Evolutionary conservation across 2,888 invertebrate genomes (phyloP).

Genomic region (Drosophila austrosaltans): DNA sequence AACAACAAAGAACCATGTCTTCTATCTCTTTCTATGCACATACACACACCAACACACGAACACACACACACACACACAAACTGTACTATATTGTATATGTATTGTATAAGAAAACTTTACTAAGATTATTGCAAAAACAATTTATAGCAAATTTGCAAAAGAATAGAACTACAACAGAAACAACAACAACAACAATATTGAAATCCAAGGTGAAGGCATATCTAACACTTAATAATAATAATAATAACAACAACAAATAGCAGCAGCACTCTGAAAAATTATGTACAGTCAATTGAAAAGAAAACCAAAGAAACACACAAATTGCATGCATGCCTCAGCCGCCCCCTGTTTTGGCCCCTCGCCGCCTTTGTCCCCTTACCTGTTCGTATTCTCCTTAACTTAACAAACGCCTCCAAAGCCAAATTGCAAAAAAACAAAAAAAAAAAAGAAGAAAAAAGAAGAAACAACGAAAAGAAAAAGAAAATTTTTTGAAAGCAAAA

Average conservation of each 20-base stretch:
- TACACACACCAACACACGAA: background rate
- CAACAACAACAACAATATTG: constrained; percentile 22
- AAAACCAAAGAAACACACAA: background rate
- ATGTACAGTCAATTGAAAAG: constrained; percentile 34
- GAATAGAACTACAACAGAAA: constrained; percentile 7
- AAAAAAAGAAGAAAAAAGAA: constrained; percentile 19
- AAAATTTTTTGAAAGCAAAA: constrained; percentile 19
- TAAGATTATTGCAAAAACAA: constrained; percentile 29
- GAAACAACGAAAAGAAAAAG: constrained; percentile 34
- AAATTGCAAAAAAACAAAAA: constrained; percentile 34
- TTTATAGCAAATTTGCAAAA: constrained; percentile 49
- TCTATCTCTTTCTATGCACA: background rate
- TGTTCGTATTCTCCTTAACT: background rate
- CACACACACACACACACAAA: constrained; percentile 14
- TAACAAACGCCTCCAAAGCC: constrained; percentile 13
- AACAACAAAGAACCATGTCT: background rate
- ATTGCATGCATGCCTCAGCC: constrained; percentile 39
- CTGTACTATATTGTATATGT: constrained; percentile 36
- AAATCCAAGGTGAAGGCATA: constrained; percentile 26
- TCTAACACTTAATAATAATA: constrained; percentile 4
- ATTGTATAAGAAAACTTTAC: constrained; percentile 46
- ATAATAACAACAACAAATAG: background rate
- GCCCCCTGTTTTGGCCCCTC: background rate
- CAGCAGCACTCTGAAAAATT: constrained; percentile 17
- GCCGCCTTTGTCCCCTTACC: background rate